A percentile compares a stretch with the other conserved stretches of the same genome.
phyloP scores from a whole-genome alignment of 2,888 invertebrate species.

The Malthinus flaveolus region DNA sequence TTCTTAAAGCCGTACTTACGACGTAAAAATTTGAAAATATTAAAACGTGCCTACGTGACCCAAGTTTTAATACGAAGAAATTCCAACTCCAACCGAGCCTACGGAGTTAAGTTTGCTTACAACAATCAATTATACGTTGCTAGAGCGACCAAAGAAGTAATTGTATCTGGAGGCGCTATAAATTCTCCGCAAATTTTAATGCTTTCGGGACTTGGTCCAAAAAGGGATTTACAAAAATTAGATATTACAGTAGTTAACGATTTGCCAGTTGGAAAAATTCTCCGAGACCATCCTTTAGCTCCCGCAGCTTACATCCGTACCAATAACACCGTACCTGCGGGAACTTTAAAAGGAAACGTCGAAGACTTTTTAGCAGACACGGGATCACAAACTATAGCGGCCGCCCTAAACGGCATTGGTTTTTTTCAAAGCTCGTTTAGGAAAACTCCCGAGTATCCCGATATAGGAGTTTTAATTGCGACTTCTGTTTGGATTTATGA shows the following conservation, averaged over 20 bases:
- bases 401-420: background rate
- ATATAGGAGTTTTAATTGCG: background rate
- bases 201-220: slow-evolving; percentile 69
- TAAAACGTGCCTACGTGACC: slow-evolving; percentile 59
- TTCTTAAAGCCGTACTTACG: slow-evolving; percentile 67
- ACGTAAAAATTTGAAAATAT: slow-evolving; percentile 57
- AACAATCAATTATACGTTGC: slow-evolving; percentile 56
- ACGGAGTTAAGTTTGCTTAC: slow-evolving; percentile 58
- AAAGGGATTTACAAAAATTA: slow-evolving; percentile 56
- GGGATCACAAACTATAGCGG: background rate
- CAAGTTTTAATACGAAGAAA: no score
- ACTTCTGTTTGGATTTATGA: background rate
- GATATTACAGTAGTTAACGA: slow-evolving; percentile 63
- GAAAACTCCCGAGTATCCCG: background rate
- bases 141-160: slow-evolving; percentile 63
- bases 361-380: slow-evolving; percentile 48
- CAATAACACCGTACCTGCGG: slow-evolving; percentile 55
- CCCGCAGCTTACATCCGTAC: slow-evolving; percentile 60
- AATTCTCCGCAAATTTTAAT: slow-evolving; percentile 67
- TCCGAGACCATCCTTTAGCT: slow-evolving; percentile 73
- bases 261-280: slow-evolving; percentile 71
- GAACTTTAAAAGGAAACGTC: slow-evolving; percentile 49
- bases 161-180: slow-evolving; percentile 62
- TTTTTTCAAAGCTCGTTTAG: background rate
- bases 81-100: slow-evolving; percentile 56